These are phyloP conservation scores for Odontamblyopus lacepedii DNA, from an alignment of 2,797 vertebrate species.

Conservation along the genomic window DNA sequence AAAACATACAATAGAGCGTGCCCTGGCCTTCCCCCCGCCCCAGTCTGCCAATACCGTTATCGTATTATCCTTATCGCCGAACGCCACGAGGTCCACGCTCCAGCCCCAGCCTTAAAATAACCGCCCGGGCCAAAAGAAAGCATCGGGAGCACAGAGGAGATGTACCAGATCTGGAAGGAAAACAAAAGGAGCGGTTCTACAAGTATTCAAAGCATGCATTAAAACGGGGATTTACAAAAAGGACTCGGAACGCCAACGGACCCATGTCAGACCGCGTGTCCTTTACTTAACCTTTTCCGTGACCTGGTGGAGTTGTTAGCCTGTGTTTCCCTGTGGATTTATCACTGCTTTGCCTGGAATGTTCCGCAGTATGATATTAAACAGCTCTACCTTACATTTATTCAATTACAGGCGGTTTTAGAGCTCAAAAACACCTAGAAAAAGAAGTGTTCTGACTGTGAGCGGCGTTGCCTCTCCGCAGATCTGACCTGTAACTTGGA, in stretches of 20 bases:
- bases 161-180: neutral
- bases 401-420: no score
- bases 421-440: no score
- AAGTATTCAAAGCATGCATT: conserved; percentile 6
- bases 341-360: no score
- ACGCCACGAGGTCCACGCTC: conserved; percentile 29
- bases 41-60: conserved; percentile 72
- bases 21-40: conserved; percentile 51
- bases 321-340: no score
- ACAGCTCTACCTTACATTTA: no score
- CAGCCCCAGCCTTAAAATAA: neutral
- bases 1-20: conserved; percentile 13
- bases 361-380: no score
- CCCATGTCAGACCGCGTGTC: neutral
- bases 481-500: no score
- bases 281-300: neutral
- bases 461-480: no score
- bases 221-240: conserved; percentile 12
- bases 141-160: neutral
- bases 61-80: conserved; percentile 66
- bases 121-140: conserved; percentile 2
- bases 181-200: neutral
- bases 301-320: no score
- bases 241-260: neutral
- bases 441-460: no score